These are phyloP conservation scores for Drosophila affinis DNA, from an alignment of 2,888 invertebrate genomes.

Conservation along the genomic window DNA sequence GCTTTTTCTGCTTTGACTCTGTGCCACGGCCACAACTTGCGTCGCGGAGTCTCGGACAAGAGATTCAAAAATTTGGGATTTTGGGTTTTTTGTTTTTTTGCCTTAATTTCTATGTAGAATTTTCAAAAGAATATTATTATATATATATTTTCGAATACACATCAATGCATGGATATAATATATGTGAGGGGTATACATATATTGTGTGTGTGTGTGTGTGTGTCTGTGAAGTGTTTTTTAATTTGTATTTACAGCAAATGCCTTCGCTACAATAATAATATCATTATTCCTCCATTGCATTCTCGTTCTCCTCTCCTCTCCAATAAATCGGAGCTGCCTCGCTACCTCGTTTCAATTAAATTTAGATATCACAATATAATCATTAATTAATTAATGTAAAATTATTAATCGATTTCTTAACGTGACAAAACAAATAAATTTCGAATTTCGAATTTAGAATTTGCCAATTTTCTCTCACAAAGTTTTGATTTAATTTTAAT, in stretches of 20 bases:
- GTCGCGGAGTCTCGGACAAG: not conserved
- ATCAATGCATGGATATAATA: too few species aligned
- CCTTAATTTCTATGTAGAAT: not conserved
- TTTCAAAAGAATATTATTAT: not conserved
- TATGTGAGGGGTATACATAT: too few species aligned
- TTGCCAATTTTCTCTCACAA: constrained; percentile 9
- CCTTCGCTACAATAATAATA: not conserved
- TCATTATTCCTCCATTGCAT: not conserved
- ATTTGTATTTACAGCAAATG: not conserved
- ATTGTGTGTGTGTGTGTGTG: not conserved
- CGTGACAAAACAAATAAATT: constrained; percentile 20
- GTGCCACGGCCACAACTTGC: not conserved
- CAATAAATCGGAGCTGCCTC: constrained; percentile 1
- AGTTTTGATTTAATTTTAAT: constrained; percentile 5
- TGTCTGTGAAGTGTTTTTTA: not conserved
- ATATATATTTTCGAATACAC: too few species aligned
- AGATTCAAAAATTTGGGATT: not conserved
- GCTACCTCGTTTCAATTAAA: constrained; percentile 33
- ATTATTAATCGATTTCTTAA: constrained; percentile 8
- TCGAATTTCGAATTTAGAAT: constrained; percentile 29
- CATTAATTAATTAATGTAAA: constrained; percentile 39
- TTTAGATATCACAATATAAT: constrained; percentile 75
- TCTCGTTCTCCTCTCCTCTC: not conserved
- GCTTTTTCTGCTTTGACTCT: not conserved
- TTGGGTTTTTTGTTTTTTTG: too few species aligned